Evolutionary conservation across 2,888 invertebrate genomes (phyloP).

Genomic region (Trichogramma evanescens): DNA sequence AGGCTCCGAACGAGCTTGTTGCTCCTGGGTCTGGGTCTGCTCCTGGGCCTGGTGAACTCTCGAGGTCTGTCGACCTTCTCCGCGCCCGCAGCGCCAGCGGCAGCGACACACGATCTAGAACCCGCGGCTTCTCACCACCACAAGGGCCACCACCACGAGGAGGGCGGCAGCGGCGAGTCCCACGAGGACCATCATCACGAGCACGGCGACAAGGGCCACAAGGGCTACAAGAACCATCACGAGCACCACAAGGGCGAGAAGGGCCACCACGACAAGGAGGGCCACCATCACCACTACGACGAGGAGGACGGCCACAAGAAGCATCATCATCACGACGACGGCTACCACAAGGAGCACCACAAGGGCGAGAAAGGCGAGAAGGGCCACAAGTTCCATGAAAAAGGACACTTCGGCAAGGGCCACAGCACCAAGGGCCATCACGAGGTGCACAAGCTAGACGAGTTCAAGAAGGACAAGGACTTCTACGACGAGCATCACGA

Average conservation of each 20-base stretch:
- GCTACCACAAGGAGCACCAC: conserved; percentile 59
- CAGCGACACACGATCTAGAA: conserved; percentile 47
- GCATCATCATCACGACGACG: conserved; percentile 59
- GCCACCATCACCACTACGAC: conserved; percentile 57
- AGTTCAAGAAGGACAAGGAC: conserved; percentile 79
- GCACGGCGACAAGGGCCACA: conserved; percentile 65
- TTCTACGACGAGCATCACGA: conserved; percentile 82
- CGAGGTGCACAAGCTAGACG: conserved; percentile 76
- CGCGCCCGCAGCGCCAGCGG: conserved; percentile 22
- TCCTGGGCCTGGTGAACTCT: not conserved
- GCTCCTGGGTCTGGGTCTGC: conserved; percentile 3
- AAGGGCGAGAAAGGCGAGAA: conserved; percentile 63
- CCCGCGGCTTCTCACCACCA: conserved; percentile 47
- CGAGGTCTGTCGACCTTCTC: conserved; percentile 7
- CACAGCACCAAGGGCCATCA: conserved; percentile 82
- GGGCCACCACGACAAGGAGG: conserved; percentile 68
- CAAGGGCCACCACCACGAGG: conserved; percentile 52
- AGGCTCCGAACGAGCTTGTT: conserved; percentile 4
- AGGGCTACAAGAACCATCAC: conserved; percentile 65
- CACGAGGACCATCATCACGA: conserved; percentile 59
- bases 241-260: conserved; percentile 63
- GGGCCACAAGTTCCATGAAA: conserved; percentile 59
- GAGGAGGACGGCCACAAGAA: conserved; percentile 60
- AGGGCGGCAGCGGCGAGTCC: conserved; percentile 63
- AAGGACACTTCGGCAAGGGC: conserved; percentile 74